These are phyloP conservation scores for Chromobotia macracanthus DNA, from an alignment of 2,797 vertebrate species.

Conservation along the genomic window DNA sequence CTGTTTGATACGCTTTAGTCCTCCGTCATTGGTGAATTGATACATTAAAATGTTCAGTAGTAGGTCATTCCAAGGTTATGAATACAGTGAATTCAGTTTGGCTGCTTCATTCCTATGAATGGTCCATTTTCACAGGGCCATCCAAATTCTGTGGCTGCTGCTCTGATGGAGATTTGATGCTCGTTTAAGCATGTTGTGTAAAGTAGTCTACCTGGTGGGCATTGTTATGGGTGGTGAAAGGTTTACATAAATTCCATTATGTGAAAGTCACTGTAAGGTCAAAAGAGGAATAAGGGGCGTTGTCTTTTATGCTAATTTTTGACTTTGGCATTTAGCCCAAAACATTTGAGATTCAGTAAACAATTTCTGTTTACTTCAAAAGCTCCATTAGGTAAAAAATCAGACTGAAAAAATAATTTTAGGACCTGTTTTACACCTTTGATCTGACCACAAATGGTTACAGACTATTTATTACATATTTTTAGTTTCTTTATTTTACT, in stretches of 20 bases:
- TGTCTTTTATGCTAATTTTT: not conserved
- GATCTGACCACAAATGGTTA: not conserved
- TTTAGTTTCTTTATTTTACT: too few species aligned
- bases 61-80: conserved; percentile 54
- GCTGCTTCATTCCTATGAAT: conserved; percentile 20
- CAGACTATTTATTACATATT: too few species aligned
- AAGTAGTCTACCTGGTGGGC: not conserved
- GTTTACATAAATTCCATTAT: not conserved
- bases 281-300: not conserved
- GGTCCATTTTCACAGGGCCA: too few species aligned
- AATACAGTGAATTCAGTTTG: conserved; percentile 33
- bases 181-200: conserved; percentile 35
- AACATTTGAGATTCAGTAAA: not conserved
- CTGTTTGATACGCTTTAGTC: not conserved
- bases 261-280: conserved; percentile 5
- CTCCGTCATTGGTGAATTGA: conserved; percentile 35
- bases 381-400: not conserved
- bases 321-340: not conserved
- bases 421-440: not conserved
- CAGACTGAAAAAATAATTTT: not conserved
- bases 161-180: conserved; percentile 26
- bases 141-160: conserved; percentile 18
- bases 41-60: conserved; percentile 34
- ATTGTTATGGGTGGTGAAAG: not conserved
- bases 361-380: not conserved